Evolutionary conservation across 1,140 invertebrate species (phyloP).

Genomic region (Brachionus asplanchnoidis): DNA sequence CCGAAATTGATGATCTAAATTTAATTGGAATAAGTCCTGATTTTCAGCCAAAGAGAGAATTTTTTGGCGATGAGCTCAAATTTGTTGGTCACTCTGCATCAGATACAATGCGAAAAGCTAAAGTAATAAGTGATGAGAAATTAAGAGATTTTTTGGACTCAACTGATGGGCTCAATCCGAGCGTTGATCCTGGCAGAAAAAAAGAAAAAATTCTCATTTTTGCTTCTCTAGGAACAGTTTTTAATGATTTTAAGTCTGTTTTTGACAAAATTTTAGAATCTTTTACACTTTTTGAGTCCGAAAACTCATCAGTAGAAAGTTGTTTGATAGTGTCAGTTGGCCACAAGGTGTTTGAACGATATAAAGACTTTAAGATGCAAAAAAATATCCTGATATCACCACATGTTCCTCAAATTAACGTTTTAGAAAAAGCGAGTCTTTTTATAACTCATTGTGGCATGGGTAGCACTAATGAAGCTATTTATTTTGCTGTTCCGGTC

Average conservation of each 20-base stretch:
- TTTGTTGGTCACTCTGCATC: not conserved
- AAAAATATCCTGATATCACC: not conserved
- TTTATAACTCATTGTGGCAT: slow-evolving; percentile 35
- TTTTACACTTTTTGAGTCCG: not conserved
- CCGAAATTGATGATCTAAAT: not conserved
- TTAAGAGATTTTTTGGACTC: slow-evolving; percentile 1
- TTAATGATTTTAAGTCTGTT: not conserved
- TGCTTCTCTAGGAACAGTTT: slow-evolving; percentile 27
- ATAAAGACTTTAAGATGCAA: not conserved
- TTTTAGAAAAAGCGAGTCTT: not conserved
- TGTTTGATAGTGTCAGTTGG: not conserved
- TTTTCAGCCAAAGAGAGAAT: not conserved
- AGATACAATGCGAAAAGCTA: not conserved
- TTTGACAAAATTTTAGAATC: slow-evolving; percentile 19
- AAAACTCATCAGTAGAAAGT: not conserved
- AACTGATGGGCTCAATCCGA: not conserved
- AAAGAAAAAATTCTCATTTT: not conserved
- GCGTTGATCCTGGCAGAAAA: not conserved
- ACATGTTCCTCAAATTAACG: not conserved
- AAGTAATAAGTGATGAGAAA: not conserved
- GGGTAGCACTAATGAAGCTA: not conserved
- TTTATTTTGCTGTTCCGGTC: not conserved
- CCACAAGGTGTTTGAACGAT: not conserved
- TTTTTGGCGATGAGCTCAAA: not conserved
- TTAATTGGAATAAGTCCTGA: slow-evolving; percentile 14